Conservation (phyloP, 2,888 invertebrate species). For the Metallyticus violacea region DNA sequence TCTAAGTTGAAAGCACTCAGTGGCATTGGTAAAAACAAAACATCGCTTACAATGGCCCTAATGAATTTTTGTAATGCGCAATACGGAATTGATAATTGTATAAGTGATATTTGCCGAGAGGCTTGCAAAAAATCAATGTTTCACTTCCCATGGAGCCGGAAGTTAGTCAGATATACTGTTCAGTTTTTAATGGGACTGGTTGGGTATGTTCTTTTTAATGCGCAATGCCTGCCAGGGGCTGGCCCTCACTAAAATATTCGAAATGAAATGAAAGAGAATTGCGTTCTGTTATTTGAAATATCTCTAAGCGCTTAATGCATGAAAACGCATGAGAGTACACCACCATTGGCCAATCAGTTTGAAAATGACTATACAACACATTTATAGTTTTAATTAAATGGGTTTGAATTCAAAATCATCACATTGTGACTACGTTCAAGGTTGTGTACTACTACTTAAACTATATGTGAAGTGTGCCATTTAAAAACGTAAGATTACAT, state of each 20-base stretch:
- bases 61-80: not conserved
- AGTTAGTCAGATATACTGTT: not conserved
- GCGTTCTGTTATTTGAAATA: not conserved
- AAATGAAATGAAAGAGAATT: too few species aligned
- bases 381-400: too few species aligned
- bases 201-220: too few species aligned
- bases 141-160: not conserved
- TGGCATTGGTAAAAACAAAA: not conserved
- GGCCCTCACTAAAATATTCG: not conserved
- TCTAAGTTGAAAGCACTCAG: not conserved
- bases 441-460: too few species aligned
- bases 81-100: too few species aligned
- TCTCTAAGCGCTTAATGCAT: not conserved
- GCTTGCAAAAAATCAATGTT: not conserved
- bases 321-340: not conserved
- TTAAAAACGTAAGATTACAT: too few species aligned
- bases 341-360: too few species aligned
- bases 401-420: too few species aligned
- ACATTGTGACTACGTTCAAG: too few species aligned
- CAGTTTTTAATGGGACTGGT: not conserved
- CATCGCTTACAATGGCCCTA: not conserved
- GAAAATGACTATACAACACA: too few species aligned
- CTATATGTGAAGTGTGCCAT: too few species aligned
- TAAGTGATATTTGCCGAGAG: not conserved
- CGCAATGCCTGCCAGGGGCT: not conserved